Percentiles rank a stretch among this genome's conserved stretches.
Evolutionary conservation across 1,140 invertebrate genomes (phyloP).

Genomic region (Drusus annulatus): DNA sequence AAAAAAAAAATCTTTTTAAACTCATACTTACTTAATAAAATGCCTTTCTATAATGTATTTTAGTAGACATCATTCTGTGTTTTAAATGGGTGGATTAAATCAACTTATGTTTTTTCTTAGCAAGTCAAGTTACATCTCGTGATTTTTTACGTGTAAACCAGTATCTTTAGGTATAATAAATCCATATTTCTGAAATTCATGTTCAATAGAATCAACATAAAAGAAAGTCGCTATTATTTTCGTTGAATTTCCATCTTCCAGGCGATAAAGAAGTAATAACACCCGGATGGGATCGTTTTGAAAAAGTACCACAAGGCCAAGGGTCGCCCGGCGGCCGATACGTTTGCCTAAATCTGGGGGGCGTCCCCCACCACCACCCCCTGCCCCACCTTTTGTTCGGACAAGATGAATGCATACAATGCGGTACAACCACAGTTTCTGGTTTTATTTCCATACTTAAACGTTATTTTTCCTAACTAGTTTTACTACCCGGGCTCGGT

Average conservation of each 20-base stretch:
- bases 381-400: slow-evolving; percentile 48
- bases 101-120: too few relatives aligned
- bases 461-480: not conserved
- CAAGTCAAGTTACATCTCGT: too few relatives aligned
- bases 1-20: too few relatives aligned
- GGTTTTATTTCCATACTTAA: not conserved
- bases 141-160: too few relatives aligned
- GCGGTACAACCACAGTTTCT: not conserved
- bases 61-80: too few relatives aligned
- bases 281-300: slow-evolving; percentile 59
- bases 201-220: slow-evolving; percentile 27
- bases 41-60: too few relatives aligned
- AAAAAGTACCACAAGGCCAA: slow-evolving; percentile 57
- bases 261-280: slow-evolving; percentile 58
- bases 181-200: not conserved
- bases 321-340: slow-evolving; percentile 55
- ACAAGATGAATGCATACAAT: slow-evolving; percentile 33
- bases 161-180: too few relatives aligned
- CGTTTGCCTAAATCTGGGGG: slow-evolving; percentile 56
- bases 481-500: too few relatives aligned
- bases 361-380: not conserved
- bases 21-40: too few relatives aligned
- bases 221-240: slow-evolving; percentile 43
- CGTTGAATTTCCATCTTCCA: slow-evolving; percentile 54
- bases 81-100: too few relatives aligned